Evolutionary conservation across 2,888 invertebrate species (phyloP).

Genomic region (Archips crataeganus): DNA sequence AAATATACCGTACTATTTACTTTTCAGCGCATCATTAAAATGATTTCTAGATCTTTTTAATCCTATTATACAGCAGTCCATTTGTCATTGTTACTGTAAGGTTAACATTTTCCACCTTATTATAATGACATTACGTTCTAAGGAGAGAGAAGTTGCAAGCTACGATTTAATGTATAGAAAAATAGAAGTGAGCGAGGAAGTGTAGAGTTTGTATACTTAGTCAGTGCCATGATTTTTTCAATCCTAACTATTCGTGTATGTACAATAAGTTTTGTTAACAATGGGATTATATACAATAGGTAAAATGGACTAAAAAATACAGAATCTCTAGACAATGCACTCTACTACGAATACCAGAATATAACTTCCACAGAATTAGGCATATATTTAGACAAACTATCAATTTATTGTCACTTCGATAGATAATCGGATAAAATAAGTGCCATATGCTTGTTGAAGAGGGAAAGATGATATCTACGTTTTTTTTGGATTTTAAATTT

Average conservation of each 20-base stretch:
- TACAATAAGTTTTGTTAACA: slow-evolving; percentile 41
- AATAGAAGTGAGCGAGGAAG: slow-evolving; percentile 37
- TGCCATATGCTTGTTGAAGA: slow-evolving; percentile 21
- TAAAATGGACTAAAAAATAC: slow-evolving; percentile 37
- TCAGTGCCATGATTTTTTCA: slow-evolving; percentile 42
- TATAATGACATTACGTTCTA: slow-evolving; percentile 6
- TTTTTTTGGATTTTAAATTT: slow-evolving; percentile 37
- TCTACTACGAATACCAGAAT: slow-evolving; percentile 25
- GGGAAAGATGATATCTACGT: slow-evolving; percentile 35
- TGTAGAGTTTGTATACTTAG: slow-evolving; percentile 36
- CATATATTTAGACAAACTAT: slow-evolving; percentile 34
- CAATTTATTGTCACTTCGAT: slow-evolving; percentile 53
- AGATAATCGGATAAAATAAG: slow-evolving; percentile 27
- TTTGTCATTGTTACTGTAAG: slow-evolving; percentile 30
- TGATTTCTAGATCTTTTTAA: slow-evolving; percentile 16
- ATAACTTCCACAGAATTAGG: slow-evolving; percentile 35
- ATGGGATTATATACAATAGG: slow-evolving; percentile 45
- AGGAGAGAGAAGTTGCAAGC: slow-evolving; percentile 26
- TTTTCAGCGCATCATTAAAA: slow-evolving; percentile 21
- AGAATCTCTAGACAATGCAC: slow-evolving; percentile 13
- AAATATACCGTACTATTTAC: slow-evolving; percentile 29
- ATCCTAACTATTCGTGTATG: slow-evolving; percentile 48
- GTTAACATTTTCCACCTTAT: slow-evolving; percentile 31
- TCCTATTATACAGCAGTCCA: slow-evolving; percentile 27
- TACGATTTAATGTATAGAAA: slow-evolving; percentile 36